These are phyloP conservation scores for Carterocephalus palaemon DNA, from an alignment of 2,888 invertebrate species.

Conservation along the genomic window DNA sequence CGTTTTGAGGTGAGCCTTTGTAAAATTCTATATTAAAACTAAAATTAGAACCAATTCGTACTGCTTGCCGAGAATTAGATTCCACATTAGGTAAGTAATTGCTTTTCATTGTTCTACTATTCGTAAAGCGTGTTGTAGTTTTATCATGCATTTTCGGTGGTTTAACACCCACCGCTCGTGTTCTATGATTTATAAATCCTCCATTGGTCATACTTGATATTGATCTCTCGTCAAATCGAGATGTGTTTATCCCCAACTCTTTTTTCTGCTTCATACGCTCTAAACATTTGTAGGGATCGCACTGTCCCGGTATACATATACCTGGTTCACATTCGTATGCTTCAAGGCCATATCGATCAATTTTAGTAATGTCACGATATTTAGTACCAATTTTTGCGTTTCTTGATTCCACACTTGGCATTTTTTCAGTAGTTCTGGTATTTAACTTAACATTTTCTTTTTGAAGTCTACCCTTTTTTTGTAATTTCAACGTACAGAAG, in stretches of 20 bases:
- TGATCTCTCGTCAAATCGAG: neutral
- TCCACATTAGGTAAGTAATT: neutral
- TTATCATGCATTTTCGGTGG: slow-evolving; percentile 8
- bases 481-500: slow-evolving; percentile 42
- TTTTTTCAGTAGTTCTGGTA: neutral
- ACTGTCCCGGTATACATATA: slow-evolving; percentile 38
- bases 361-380: neutral
- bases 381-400: slow-evolving; percentile 6
- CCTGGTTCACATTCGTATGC: slow-evolving; percentile 43
- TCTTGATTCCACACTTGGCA: neutral
- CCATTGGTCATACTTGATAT: slow-evolving; percentile 26
- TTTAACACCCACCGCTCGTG: slow-evolving; percentile 20
- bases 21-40: slow-evolving; percentile 43
- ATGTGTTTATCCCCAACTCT: slow-evolving; percentile 1
- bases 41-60: slow-evolving; percentile 39
- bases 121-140: slow-evolving; percentile 4
- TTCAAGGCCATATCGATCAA: slow-evolving; percentile 21
- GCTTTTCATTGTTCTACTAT: neutral
- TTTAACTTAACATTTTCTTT: slow-evolving; percentile 14
- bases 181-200: slow-evolving; percentile 34
- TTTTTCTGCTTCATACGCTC: slow-evolving; percentile 39
- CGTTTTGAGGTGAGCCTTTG: slow-evolving; percentile 30
- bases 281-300: slow-evolving; percentile 39
- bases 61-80: slow-evolving; percentile 31
- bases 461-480: slow-evolving; percentile 30